Evolutionary conservation across 2,113 vertebrate species (phyloP).

Genomic region (Tor tambroides): DNA sequence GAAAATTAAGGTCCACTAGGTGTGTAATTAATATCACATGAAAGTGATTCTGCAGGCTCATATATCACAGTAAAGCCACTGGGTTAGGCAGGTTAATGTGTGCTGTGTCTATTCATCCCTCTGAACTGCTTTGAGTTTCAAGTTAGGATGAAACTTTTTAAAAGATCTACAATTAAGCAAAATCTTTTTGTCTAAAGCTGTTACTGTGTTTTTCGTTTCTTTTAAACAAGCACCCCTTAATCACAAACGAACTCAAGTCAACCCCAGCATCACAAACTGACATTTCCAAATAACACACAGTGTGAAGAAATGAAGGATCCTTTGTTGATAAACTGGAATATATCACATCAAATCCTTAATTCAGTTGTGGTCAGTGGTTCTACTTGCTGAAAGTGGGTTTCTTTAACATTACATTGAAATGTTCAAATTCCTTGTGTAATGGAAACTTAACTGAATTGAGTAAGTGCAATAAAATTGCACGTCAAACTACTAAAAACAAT

Average conservation of each 20-base stretch:
- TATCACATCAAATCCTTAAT: not conserved
- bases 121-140: not conserved
- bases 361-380: not conserved
- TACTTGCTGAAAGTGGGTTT: not conserved
- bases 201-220: not conserved
- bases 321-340: not conserved
- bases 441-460: not conserved
- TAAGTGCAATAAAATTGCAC: not conserved
- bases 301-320: not conserved
- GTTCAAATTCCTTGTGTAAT: not conserved
- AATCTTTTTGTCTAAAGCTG: not conserved
- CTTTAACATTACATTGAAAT: not conserved
- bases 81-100: constrained; percentile 10
- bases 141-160: not conserved
- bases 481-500: not conserved
- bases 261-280: not conserved
- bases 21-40: constrained; percentile 49
- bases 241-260: not conserved
- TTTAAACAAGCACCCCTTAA: not conserved
- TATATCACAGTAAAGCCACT: constrained; percentile 13
- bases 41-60: constrained; percentile 18
- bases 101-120: not conserved
- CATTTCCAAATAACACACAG: constrained; percentile 14
- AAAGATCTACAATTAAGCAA: not conserved
- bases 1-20: constrained; percentile 47